Evolutionary conservation across 2,797 vertebrate species (phyloP).

Genomic region (Mus caroli): DNA sequence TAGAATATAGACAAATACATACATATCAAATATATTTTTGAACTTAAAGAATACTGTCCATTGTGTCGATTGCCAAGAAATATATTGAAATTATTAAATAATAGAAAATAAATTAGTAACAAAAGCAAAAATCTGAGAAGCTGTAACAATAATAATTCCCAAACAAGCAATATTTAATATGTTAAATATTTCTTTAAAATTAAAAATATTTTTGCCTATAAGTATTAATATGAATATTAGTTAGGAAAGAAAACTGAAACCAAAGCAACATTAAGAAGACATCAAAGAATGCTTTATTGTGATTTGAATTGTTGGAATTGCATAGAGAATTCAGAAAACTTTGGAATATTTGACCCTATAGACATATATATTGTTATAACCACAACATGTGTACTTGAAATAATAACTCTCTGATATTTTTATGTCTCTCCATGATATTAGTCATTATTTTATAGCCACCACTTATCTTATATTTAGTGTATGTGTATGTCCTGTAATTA

Average conservation of each 20-base stretch:
- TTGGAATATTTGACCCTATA: background rate
- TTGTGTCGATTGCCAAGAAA: background rate
- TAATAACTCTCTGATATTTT: slow-evolving; percentile 7
- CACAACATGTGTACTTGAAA: background rate
- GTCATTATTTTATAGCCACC: background rate
- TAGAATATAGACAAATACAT: background rate
- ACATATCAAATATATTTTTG: background rate
- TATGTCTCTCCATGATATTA: background rate
- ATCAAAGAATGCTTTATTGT: background rate
- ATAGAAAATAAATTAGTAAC: background rate
- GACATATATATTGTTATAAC: background rate
- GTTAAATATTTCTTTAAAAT: slow-evolving; percentile 1
- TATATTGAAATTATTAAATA: background rate
- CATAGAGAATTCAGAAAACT: slow-evolving; percentile 34
- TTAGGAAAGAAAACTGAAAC: background rate
- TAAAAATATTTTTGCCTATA: background rate
- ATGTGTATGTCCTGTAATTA: background rate
- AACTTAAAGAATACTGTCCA: background rate
- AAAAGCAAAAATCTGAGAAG: background rate
- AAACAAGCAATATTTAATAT: background rate
- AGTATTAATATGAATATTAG: slow-evolving; percentile 12
- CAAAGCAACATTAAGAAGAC: slow-evolving; percentile 25
- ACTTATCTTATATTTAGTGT: background rate
- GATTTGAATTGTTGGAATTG: slow-evolving; percentile 53
- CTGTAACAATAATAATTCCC: background rate